Evolutionary conservation across 2,888 invertebrate genomes (phyloP).

Genomic region (Idaea dimidiata): DNA sequence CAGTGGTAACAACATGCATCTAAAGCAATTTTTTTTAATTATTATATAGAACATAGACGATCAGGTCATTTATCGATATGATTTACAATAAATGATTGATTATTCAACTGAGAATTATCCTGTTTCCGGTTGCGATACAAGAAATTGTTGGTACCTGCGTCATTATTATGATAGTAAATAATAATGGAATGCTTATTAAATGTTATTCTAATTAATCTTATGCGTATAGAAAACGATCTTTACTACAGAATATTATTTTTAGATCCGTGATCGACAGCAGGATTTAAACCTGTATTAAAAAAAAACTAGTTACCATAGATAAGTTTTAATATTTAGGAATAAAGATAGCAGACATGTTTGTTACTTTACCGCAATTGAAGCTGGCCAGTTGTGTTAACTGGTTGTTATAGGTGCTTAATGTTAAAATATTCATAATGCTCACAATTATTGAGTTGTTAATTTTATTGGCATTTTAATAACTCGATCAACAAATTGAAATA

Average conservation of each 20-base stretch:
- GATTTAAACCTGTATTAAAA: background rate
- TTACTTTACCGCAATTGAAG: constrained; percentile 19
- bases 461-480: constrained; percentile 29
- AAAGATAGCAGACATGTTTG: background rate
- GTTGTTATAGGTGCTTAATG: constrained; percentile 14
- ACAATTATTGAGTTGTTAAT: constrained; percentile 26
- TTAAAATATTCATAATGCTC: constrained; percentile 19
- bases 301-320: background rate
- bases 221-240: background rate
- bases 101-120: too few species aligned
- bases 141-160: background rate
- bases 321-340: background rate
- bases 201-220: background rate
- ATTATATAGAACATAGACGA: too few species aligned
- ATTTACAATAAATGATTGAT: too few species aligned
- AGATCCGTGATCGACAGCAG: background rate
- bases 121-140: background rate
- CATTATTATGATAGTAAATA: background rate
- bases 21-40: too few species aligned
- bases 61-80: too few species aligned
- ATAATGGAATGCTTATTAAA: background rate
- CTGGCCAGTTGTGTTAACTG: constrained; percentile 15
- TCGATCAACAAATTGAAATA: constrained; percentile 27
- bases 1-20: too few species aligned
- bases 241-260: background rate